These are phyloP conservation scores for Apoda limacodes DNA, from an alignment of 2,888 invertebrate species.

Conservation along the genomic window DNA sequence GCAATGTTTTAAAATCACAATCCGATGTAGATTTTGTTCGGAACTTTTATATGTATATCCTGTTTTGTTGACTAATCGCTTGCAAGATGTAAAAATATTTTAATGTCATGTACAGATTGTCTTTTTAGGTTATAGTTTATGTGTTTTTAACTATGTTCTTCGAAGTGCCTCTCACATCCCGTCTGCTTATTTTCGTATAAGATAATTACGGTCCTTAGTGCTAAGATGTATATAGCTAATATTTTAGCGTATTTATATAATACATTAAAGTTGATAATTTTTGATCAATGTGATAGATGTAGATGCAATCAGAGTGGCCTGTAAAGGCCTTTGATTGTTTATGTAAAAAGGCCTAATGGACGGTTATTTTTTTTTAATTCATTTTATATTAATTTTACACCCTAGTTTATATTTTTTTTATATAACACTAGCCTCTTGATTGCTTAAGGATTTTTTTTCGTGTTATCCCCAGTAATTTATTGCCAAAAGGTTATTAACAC, in stretches of 20 bases:
- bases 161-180: conserved; percentile 60
- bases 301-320: conserved; percentile 17
- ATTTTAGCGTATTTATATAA: conserved; percentile 38
- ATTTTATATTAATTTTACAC: conserved; percentile 50
- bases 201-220: conserved; percentile 55
- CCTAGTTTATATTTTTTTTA: conserved; percentile 36
- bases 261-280: conserved; percentile 30
- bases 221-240: conserved; percentile 48
- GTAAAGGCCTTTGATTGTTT: conserved; percentile 11
- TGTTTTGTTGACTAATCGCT: conserved; percentile 37
- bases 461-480: conserved; percentile 66
- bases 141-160: conserved; percentile 42
- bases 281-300: conserved; percentile 40
- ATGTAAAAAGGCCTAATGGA: conserved; percentile 33
- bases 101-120: conserved; percentile 35
- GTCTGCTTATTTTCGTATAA: conserved; percentile 52
- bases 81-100: conserved; percentile 26
- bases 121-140: conserved; percentile 24
- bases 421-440: conserved; percentile 39
- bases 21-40: conserved; percentile 37
- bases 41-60: conserved; percentile 43
- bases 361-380: conserved; percentile 37
- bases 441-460: conserved; percentile 53
- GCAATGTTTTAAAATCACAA: conserved; percentile 28
- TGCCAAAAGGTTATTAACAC: conserved; percentile 68